phyloP scores from a whole-genome alignment of 2,888 invertebrate species.

The Lithophane semibrunnea region DNA sequence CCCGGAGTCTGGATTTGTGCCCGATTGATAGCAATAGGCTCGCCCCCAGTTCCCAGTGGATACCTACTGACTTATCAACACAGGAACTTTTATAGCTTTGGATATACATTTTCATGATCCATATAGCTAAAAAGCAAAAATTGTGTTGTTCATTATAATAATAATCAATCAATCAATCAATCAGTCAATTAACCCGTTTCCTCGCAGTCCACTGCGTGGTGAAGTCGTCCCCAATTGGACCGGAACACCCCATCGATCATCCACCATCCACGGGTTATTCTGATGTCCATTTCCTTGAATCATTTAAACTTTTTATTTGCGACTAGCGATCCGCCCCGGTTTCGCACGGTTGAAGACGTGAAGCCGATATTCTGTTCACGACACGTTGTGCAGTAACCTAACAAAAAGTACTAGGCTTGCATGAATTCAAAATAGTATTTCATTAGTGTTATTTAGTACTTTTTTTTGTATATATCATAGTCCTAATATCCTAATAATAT shows the following conservation, averaged over 20 bases:
- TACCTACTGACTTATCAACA: not conserved
- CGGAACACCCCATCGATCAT: constrained; percentile 6
- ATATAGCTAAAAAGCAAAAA: not conserved
- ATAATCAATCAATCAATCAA: not conserved
- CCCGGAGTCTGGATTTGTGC: no score
- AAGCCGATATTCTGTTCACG: no score
- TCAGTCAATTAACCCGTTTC: constrained; percentile 24
- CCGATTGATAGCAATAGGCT: no score
- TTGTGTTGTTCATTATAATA: not conserved
- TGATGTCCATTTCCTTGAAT: not conserved
- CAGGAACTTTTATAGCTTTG: not conserved
- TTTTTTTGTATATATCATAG: no score
- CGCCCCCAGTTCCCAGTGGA: not conserved
- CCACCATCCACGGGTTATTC: not conserved
- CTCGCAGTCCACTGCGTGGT: not conserved
- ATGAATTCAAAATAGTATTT: no score
- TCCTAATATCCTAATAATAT: no score
- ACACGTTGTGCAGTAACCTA: no score
- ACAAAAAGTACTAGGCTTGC: no score
- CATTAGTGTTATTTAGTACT: no score
- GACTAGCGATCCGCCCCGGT: not conserved
- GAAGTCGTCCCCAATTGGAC: not conserved
- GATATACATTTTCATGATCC: no score
- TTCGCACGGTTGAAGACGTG: no score
- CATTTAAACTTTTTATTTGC: not conserved